phyloP scores from a whole-genome alignment of 1,140 invertebrate species.

The Xylocopa sonorina region DNA sequence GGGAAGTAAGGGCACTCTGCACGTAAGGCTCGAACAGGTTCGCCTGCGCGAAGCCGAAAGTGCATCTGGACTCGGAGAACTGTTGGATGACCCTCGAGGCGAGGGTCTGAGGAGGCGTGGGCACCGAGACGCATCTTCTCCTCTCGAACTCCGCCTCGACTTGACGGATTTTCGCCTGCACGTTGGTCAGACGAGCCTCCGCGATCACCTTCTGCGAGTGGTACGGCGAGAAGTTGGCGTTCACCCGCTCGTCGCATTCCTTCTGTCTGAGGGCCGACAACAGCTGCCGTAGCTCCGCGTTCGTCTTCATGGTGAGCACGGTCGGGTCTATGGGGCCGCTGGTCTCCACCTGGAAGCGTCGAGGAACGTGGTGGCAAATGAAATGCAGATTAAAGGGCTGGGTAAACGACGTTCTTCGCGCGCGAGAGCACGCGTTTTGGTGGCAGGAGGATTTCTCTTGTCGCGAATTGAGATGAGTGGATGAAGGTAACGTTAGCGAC shows the following conservation, averaged over 20 bases:
- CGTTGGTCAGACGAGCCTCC: slow-evolving; percentile 68
- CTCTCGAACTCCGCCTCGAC: slow-evolving; percentile 75
- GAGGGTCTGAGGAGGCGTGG: slow-evolving; percentile 44
- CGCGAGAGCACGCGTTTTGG: background rate
- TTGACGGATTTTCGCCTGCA: slow-evolving; percentile 74
- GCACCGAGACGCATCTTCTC: slow-evolving; percentile 55
- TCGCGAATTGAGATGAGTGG: background rate
- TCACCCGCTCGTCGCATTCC: slow-evolving; percentile 74
- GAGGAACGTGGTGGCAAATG: background rate
- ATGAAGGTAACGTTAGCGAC: background rate
- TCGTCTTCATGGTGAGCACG: slow-evolving; percentile 70
- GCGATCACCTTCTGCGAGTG: slow-evolving; percentile 71
- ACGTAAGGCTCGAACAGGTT: slow-evolving; percentile 33
- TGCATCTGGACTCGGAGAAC: slow-evolving; percentile 46
- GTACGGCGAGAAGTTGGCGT: slow-evolving; percentile 73
- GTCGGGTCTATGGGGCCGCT: slow-evolving; percentile 64
- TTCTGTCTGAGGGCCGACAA: slow-evolving; percentile 69
- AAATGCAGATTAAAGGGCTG: slow-evolving; percentile 5
- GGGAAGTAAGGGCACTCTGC: slow-evolving; percentile 55
- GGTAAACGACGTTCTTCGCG: background rate
- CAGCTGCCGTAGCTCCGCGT: slow-evolving; percentile 74
- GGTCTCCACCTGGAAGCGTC: slow-evolving; percentile 34
- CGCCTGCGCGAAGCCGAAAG: slow-evolving; percentile 54
- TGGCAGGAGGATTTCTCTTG: background rate
- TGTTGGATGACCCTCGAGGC: slow-evolving; percentile 53